These are phyloP conservation scores for Aleadryas rufinucha DNA, from an alignment of 2,113 vertebrate genomes.

Conservation along the genomic window DNA sequence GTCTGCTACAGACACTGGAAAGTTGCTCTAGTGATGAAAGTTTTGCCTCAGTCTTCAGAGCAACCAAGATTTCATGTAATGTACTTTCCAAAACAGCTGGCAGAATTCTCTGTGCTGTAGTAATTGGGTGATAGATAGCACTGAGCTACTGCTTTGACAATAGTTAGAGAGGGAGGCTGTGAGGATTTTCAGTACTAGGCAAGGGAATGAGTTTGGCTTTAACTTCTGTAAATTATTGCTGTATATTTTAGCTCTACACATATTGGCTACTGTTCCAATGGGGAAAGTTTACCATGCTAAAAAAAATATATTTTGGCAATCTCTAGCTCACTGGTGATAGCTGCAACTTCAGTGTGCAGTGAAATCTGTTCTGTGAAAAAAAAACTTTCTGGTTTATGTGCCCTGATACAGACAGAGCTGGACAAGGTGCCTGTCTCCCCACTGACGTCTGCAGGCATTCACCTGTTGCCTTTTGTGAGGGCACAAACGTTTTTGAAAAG, in stretches of 20 bases:
- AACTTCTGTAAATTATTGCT: neutral
- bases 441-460: neutral
- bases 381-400: neutral
- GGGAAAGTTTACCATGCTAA: neutral
- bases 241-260: neutral
- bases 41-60: neutral
- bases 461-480: neutral
- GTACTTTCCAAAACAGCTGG: neutral
- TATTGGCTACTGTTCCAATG: neutral
- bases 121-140: neutral
- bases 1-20: neutral
- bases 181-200: neutral
- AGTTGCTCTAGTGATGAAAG: neutral
- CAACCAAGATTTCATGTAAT: neutral
- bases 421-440: rapidly evolving
- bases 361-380: neutral
- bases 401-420: neutral
- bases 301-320: neutral
- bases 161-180: neutral
- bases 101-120: neutral
- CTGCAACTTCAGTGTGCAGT: neutral
- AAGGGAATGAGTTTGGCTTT: neutral
- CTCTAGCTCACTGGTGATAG: neutral
- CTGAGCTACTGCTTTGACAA: neutral
- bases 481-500: neutral